Conservation (phyloP, 2,113 vertebrate genomes). For the Thamnophis sirtalis region DNA sequence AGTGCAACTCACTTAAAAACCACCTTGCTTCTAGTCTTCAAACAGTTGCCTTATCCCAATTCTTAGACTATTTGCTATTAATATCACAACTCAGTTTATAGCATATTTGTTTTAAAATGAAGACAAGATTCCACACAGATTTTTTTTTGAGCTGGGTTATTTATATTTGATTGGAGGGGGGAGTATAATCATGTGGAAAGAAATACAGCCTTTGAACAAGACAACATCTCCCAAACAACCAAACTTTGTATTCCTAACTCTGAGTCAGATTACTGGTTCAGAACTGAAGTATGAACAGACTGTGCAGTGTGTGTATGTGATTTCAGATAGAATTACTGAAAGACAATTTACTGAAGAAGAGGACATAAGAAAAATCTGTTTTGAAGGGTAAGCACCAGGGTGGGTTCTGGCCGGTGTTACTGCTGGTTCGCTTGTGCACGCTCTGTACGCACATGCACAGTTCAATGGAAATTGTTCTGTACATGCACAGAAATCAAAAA, state of each 20-base stretch:
- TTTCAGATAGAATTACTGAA: background rate
- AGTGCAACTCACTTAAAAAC: background rate
- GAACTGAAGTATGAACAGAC: background rate
- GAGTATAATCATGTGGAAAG: background rate
- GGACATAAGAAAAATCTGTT: background rate
- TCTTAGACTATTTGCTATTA: background rate
- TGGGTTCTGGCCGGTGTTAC: too few relatives aligned
- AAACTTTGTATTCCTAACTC: background rate
- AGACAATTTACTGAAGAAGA: background rate
- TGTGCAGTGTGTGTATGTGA: background rate
- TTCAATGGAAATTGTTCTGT: too few relatives aligned
- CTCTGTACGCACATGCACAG: too few relatives aligned
- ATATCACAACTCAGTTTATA: background rate
- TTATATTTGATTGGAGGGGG: background rate
- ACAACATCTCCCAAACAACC: background rate
- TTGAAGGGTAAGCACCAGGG: background rate
- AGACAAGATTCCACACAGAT: background rate
- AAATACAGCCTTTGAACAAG: background rate
- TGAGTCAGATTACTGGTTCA: background rate
- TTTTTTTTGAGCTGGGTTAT: background rate
- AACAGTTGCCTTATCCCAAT: background rate
- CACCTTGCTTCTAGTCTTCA: background rate
- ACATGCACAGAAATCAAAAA: too few relatives aligned
- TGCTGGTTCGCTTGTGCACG: too few relatives aligned
- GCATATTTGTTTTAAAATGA: background rate